Conservation (phyloP, 2,113 vertebrate genomes). For the Phodopus roborovskii region DNA sequence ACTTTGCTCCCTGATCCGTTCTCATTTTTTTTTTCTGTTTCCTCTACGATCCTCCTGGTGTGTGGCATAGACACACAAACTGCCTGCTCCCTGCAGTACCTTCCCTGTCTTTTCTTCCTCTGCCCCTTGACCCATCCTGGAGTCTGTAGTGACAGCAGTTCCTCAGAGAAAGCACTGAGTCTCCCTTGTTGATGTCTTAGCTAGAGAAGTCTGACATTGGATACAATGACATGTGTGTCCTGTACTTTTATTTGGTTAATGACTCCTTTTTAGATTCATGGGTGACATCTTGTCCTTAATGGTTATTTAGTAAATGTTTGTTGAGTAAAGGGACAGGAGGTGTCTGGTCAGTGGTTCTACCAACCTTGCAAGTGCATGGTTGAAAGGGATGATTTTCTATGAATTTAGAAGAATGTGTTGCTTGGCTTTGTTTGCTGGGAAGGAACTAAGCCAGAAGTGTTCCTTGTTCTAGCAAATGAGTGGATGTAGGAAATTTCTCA, state of each 20-base stretch:
- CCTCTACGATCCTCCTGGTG: background rate
- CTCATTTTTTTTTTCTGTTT: background rate
- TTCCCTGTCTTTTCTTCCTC: background rate
- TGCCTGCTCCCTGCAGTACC: background rate
- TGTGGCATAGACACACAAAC: accelerated
- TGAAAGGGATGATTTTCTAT: slow-evolving; percentile 38
- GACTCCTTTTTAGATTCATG: background rate
- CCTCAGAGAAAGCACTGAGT: background rate
- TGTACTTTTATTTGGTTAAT: background rate
- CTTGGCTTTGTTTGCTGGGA: background rate
- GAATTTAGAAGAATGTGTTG: background rate
- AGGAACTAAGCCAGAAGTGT: background rate
- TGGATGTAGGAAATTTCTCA: background rate
- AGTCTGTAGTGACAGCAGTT: background rate
- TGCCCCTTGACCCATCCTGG: background rate
- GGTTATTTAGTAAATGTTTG: background rate
- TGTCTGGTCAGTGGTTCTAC: background rate
- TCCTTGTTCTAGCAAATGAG: background rate
- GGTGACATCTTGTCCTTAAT: background rate
- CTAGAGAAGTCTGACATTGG: background rate
- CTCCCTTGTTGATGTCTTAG: background rate
- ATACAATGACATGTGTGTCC: background rate
- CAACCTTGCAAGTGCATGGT: background rate
- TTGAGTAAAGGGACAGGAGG: background rate
- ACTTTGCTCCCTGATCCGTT: background rate